Evolutionary conservation across 2,888 invertebrate genomes (phyloP).

Genomic region (Drosophila quinaria): DNA sequence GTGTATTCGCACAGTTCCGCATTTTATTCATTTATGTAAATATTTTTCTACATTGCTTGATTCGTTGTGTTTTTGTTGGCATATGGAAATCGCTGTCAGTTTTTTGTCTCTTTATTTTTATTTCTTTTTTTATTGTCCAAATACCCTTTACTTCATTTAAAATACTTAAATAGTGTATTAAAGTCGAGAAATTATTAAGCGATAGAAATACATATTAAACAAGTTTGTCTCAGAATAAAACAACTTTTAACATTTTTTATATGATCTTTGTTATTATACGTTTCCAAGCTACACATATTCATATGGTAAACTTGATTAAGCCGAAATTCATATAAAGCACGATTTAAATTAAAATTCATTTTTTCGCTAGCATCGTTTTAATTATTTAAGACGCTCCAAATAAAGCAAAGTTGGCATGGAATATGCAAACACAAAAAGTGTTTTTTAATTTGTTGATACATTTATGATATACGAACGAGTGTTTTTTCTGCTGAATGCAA

Average conservation of each 20-base stretch:
- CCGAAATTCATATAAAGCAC: slow-evolving; percentile 1
- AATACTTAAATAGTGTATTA: neutral
- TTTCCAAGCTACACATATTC: neutral
- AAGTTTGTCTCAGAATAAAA: neutral
- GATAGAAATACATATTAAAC: neutral
- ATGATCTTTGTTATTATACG: neutral
- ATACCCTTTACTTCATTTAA: slow-evolving; percentile 12
- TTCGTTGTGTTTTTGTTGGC: slow-evolving; percentile 43
- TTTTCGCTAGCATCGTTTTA: neutral
- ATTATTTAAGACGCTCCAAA: slow-evolving; percentile 11
- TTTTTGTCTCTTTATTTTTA: slow-evolving; percentile 23
- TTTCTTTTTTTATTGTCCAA: neutral
- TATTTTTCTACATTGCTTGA: slow-evolving; percentile 57
- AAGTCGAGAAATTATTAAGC: neutral
- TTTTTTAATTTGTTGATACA: slow-evolving; percentile 24
- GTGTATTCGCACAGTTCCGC: slow-evolving; percentile 38
- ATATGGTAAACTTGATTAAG: neutral
- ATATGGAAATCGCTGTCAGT: slow-evolving; percentile 51
- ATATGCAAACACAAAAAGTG: slow-evolving; percentile 30
- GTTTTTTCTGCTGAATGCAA: slow-evolving; percentile 46
- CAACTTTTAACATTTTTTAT: neutral
- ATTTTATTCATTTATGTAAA: slow-evolving; percentile 61
- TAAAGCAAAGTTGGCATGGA: slow-evolving; percentile 1
- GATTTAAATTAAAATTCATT: slow-evolving; percentile 13
- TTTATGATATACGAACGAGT: slow-evolving; percentile 24